phyloP scores from a whole-genome alignment of 1,140 invertebrate species.

The Maconellicoccus hirsutus region DNA sequence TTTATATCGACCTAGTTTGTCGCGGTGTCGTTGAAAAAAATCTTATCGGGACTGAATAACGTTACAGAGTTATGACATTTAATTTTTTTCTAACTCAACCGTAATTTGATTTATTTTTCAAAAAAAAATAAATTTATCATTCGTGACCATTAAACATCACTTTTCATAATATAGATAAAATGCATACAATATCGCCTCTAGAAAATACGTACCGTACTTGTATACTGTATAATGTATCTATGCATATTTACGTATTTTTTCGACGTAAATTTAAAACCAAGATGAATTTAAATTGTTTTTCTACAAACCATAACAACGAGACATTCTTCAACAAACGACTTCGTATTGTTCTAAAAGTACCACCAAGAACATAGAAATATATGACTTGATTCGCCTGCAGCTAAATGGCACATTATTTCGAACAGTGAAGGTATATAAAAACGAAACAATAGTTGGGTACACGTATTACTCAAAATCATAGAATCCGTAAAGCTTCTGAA shows the following conservation, averaged over 20 bases:
- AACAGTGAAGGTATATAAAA: not conserved
- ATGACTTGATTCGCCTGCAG: not conserved
- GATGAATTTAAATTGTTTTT: not conserved
- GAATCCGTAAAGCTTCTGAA: not conserved
- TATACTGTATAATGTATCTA: not conserved
- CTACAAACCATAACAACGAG: not conserved
- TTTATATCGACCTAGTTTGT: too few relatives aligned
- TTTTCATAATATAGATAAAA: too few relatives aligned
- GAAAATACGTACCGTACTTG: too few relatives aligned
- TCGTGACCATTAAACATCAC: too few relatives aligned
- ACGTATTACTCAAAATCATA: not conserved
- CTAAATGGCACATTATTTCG: not conserved
- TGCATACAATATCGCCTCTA: not conserved
- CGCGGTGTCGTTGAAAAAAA: too few relatives aligned
- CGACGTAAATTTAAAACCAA: not conserved
- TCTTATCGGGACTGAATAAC: too few relatives aligned
- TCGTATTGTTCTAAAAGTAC: not conserved
- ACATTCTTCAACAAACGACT: slow-evolving; percentile 2
- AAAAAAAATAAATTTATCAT: too few relatives aligned
- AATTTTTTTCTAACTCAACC: too few relatives aligned
- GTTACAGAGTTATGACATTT: too few relatives aligned
- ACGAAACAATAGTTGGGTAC: not conserved
- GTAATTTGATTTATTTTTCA: too few relatives aligned
- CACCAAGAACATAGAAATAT: not conserved
- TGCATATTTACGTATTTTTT: not conserved